Conservation (phyloP, 2,113 vertebrate species). For the Phrynosoma platyrhinos region DNA sequence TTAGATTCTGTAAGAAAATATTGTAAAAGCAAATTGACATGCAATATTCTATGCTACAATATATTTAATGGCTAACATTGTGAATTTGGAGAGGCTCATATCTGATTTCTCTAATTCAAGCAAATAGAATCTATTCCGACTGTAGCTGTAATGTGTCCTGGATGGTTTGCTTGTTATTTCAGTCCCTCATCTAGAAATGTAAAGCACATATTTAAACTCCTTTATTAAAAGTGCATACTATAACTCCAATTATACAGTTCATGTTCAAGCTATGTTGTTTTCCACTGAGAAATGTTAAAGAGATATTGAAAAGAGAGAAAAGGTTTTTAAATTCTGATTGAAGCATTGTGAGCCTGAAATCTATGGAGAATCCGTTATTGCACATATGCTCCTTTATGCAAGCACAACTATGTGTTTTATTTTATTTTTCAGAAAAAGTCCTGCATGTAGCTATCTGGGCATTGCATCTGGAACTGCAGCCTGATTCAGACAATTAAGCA, state of each 20-base stretch:
- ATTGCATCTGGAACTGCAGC: slow-evolving; percentile 29
- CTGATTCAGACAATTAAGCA: slow-evolving; percentile 33
- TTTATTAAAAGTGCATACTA: slow-evolving; percentile 48
- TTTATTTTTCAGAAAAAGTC: background rate
- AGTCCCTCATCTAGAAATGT: slow-evolving; percentile 28
- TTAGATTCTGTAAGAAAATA: slow-evolving; percentile 3
- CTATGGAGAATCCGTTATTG: slow-evolving; percentile 13
- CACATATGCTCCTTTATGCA: slow-evolving; percentile 32
- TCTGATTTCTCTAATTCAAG: slow-evolving; percentile 38
- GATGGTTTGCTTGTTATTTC: slow-evolving; percentile 35
- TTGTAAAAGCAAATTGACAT: background rate
- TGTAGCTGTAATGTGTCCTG: slow-evolving; percentile 15
- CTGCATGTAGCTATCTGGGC: background rate
- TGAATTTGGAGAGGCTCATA: background rate
- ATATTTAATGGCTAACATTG: slow-evolving; percentile 13
- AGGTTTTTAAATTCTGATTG: slow-evolving; percentile 22
- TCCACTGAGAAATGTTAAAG: slow-evolving; percentile 25
- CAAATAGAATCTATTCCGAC: slow-evolving; percentile 10
- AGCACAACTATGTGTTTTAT: slow-evolving; percentile 20
- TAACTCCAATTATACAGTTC: slow-evolving; percentile 21
- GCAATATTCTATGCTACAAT: background rate
- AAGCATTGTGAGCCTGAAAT: slow-evolving; percentile 13
- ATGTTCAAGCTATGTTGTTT: slow-evolving; percentile 32
- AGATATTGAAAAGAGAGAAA: slow-evolving; percentile 3
- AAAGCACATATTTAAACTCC: slow-evolving; percentile 36